Evolutionary conservation across 2,888 invertebrate genomes (phyloP).

Genomic region (Aleiodes testaceus): DNA sequence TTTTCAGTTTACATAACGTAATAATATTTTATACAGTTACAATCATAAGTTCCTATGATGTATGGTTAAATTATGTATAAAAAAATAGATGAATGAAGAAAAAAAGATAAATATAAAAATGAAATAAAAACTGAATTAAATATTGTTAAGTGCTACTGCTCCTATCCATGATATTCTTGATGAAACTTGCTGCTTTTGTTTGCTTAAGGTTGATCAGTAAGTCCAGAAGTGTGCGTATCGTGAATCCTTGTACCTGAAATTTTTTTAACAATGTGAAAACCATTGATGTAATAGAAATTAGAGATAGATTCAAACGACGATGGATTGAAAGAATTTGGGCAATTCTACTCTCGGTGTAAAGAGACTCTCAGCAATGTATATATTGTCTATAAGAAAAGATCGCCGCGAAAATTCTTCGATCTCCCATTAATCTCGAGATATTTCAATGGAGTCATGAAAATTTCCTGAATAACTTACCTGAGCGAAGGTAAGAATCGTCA

Average conservation of each 20-base stretch:
- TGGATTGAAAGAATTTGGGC: too few species aligned
- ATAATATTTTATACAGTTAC: too few species aligned
- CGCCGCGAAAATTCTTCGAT: constrained; percentile 3
- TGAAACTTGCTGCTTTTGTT: constrained; percentile 64
- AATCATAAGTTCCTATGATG: too few species aligned
- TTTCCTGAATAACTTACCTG: constrained; percentile 56
- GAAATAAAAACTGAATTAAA: not conserved
- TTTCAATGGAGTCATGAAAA: not conserved
- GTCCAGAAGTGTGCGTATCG: constrained; percentile 60
- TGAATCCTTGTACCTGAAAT: constrained; percentile 58
- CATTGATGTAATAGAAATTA: not conserved
- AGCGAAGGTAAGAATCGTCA: constrained; percentile 76
- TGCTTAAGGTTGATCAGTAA: constrained; percentile 70
- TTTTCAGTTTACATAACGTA: too few species aligned
- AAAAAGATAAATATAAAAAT: not conserved
- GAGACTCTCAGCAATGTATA: too few species aligned
- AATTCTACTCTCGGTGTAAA: too few species aligned
- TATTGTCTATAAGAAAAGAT: too few species aligned
- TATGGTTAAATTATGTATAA: too few species aligned
- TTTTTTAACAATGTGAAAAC: constrained; percentile 2
- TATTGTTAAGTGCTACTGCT: constrained; percentile 35
- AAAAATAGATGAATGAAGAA: too few species aligned
- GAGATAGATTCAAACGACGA: too few species aligned
- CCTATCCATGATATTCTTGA: constrained; percentile 64
- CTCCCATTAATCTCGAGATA: not conserved